Conservation (phyloP, 2,888 invertebrate species). For the Mayetiola destructor region DNA sequence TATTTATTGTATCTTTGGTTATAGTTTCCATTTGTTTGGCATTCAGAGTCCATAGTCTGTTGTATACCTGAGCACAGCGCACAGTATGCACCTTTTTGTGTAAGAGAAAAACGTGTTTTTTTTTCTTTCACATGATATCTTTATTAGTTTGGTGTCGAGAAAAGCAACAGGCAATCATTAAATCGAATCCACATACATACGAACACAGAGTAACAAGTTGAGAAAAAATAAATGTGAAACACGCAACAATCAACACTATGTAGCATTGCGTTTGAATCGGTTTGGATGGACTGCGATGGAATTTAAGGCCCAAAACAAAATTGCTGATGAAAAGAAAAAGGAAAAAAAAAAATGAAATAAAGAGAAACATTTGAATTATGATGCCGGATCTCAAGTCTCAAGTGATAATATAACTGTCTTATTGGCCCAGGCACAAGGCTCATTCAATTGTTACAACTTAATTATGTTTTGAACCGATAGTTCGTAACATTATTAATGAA, state of each 20-base stretch:
- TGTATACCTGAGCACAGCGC: conserved; percentile 3
- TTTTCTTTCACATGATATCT: conserved; percentile 12
- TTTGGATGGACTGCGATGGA: no score
- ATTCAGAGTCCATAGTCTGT: conserved; percentile 2
- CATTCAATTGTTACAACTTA: conserved; percentile 8
- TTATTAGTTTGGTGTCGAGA: conserved; percentile 1
- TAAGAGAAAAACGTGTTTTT: conserved; percentile 1
- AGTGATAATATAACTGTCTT: no score
- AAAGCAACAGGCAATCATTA: conserved; percentile 1
- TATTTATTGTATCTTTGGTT: no score
- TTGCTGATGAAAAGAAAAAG: neutral
- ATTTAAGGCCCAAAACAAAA: neutral
- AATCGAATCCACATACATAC: neutral
- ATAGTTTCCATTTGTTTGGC: neutral
- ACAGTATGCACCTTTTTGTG: neutral
- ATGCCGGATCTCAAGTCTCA: neutral
- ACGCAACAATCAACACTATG: no score
- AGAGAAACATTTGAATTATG: neutral
- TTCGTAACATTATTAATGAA: conserved; percentile 10
- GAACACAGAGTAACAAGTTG: neutral
- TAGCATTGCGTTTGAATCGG: no score
- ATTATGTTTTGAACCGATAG: conserved; percentile 12
- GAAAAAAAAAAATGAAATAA: neutral
- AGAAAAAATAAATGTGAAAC: neutral
- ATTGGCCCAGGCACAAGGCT: no score